Base-by-base conservation (phyloP, 1,140 invertebrate species). In the Drosophila pseudoobscura region DNA sequence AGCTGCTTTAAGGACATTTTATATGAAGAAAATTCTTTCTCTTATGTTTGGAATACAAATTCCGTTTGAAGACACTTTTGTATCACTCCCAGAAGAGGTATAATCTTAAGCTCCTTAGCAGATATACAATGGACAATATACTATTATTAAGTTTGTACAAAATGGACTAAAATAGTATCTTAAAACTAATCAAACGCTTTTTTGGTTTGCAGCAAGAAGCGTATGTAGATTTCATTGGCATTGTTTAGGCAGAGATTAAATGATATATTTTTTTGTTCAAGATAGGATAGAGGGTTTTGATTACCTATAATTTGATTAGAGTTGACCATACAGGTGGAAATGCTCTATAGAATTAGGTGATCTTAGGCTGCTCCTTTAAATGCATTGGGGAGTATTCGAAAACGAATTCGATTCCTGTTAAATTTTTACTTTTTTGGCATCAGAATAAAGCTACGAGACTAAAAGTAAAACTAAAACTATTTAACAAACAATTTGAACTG, bases 401-500 rank as follows among this genome's bases (percentile, higher is more conserved):
- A 31, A 45, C 11, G 4, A 60, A 72, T 68, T 74, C 50, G 51
- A 11, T 29, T 68, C 5, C 50, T 65, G 61, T 64, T n/a, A 15
- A 31, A 52, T 44, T 43, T 11, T 24, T 24, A 24, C 4, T 24
- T 24, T 47, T 80, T 82, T 80, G 78, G 78, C 62, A 77, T 77
- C 45, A 49, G 64, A 41, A 64, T 80, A 79, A 79, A 79, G 76
- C 70, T 79, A 75, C 22, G 47, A 43, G 49, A 80, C 46, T 41
- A 68, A 52, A 49, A 60, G 50, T 51, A 60, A 52, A 75, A 82
- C 57, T 89, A 89, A 89, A 82, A 89, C 87, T 89, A 89, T 87
- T 87, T 56, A 89, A 89, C 85, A 89, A 80, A 85, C 78, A 75
- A 64, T 82, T 90, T 82, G 75, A 89, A 90, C 72, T 72, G 51